Percentiles rank a stretch among this genome's conserved stretches.
These are phyloP conservation scores for Tadarida brasiliensis DNA, from an alignment of 2,797 vertebrate species.

Conservation along the genomic window DNA sequence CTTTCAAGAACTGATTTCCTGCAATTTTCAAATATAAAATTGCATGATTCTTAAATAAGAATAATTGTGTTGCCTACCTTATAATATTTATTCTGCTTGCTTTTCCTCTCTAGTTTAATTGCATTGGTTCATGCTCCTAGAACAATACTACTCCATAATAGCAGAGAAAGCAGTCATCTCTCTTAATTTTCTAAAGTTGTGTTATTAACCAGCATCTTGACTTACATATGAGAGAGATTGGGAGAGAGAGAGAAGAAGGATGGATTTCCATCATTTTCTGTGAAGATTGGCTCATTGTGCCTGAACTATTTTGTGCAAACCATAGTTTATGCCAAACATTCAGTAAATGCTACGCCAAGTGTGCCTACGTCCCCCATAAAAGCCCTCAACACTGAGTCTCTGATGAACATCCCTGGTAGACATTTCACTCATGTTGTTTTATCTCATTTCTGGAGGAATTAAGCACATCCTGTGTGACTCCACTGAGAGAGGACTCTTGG, in stretches of 20 bases:
- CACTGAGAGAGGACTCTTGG: neutral
- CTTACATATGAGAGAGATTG: neutral
- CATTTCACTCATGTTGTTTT: neutral
- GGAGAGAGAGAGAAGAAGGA: neutral
- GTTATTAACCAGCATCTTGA: neutral
- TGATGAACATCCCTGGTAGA: neutral
- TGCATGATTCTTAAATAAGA: neutral
- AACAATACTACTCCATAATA: neutral
- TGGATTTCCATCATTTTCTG: neutral
- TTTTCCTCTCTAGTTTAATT: neutral
- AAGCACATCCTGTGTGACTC: neutral
- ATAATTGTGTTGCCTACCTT: neutral
- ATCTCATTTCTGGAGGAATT: neutral
- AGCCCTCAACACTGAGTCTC: neutral
- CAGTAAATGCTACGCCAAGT: neutral
- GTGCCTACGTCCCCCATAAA: neutral
- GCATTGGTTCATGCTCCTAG: neutral
- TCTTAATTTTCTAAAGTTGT: neutral
- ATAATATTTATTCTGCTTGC: neutral
- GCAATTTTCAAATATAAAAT: slow-evolving; percentile 6
- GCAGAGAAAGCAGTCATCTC: neutral
- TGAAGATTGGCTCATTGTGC: neutral
- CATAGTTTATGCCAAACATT: neutral
- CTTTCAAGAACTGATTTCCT: neutral
- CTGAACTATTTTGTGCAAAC: neutral